A percentile compares a stretch with the other conserved stretches of the same genome.
Evolutionary conservation across 2,113 vertebrate species (phyloP).

Genomic region (Lepus timidus): DNA sequence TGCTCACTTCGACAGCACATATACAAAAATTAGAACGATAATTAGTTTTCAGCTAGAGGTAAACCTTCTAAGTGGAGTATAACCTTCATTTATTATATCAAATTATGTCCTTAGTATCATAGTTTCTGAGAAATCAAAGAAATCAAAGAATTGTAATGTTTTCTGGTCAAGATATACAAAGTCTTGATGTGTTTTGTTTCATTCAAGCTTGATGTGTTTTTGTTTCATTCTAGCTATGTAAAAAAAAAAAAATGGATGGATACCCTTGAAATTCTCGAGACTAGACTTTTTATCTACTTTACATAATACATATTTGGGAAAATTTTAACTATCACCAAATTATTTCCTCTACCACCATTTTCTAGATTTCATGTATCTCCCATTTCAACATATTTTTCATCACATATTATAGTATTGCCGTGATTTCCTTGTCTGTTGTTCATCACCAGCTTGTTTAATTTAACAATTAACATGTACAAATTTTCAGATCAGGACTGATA

Average conservation of each 20-base stretch:
- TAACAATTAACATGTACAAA: background rate
- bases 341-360: background rate
- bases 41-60: constrained; percentile 29
- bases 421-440: background rate
- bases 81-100: background rate
- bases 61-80: background rate
- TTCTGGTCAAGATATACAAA: background rate
- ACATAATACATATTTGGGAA: background rate
- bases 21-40: no score
- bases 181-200: background rate
- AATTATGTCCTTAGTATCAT: background rate
- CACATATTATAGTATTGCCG: background rate
- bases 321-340: constrained; percentile 30
- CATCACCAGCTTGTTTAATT: background rate
- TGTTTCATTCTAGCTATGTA: background rate
- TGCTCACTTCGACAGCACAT: no score
- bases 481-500: constrained; percentile 23
- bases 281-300: background rate
- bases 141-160: constrained; percentile 6
- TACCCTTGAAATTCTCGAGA: constrained; percentile 14
- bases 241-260: background rate
- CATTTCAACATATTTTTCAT: constrained; percentile 41
- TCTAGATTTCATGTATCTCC: background rate
- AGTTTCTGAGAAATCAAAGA: constrained; percentile 45
- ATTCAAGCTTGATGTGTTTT: background rate